A percentile compares a stretch with the other conserved stretches of the same genome.
Conservation (phyloP, 2,888 invertebrate genomes). For the Drosophila anomelani region DNA sequence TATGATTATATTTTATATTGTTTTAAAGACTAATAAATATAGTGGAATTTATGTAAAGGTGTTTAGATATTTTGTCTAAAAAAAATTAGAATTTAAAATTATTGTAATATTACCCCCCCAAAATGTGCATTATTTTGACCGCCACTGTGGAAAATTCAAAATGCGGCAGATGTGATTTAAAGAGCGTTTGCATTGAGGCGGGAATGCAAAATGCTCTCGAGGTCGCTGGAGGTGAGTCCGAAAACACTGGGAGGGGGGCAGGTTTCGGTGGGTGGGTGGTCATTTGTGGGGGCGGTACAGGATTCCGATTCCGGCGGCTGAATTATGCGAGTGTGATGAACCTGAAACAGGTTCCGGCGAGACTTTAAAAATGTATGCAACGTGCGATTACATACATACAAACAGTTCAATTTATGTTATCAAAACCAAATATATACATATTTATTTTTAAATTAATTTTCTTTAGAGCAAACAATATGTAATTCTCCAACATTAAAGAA, state of each 20-base stretch:
- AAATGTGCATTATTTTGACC: not conserved
- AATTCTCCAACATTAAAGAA: not conserved
- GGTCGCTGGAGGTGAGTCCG: slow-evolving; percentile 39
- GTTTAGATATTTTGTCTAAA: no score
- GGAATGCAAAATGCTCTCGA: slow-evolving; percentile 28
- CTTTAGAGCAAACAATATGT: not conserved
- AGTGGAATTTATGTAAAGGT: no score
- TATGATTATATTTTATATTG: no score
- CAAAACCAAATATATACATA: not conserved
- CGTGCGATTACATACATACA: not conserved
- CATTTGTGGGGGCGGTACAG: slow-evolving; percentile 7
- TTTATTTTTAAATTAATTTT: not conserved
- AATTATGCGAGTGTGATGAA: slow-evolving; percentile 67
- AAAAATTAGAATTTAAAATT: no score
- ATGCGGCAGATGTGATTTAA: slow-evolving; percentile 62
- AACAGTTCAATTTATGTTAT: slow-evolving; percentile 1
- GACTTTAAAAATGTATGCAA: slow-evolving; percentile 21
- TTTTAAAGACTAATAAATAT: no score
- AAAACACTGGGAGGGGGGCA: not conserved
- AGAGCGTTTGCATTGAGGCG: slow-evolving; percentile 72
- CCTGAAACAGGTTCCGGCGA: slow-evolving; percentile 34
- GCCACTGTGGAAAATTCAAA: slow-evolving; percentile 23
- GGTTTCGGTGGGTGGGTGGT: slow-evolving; percentile 1
- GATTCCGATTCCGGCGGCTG: slow-evolving; percentile 16
- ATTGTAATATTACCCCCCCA: no score